Evolutionary conservation across 2,888 invertebrate species (phyloP), one percentile per base, ranked within the genome.

Genomic region (Diachrysia chrysitis): DNA sequence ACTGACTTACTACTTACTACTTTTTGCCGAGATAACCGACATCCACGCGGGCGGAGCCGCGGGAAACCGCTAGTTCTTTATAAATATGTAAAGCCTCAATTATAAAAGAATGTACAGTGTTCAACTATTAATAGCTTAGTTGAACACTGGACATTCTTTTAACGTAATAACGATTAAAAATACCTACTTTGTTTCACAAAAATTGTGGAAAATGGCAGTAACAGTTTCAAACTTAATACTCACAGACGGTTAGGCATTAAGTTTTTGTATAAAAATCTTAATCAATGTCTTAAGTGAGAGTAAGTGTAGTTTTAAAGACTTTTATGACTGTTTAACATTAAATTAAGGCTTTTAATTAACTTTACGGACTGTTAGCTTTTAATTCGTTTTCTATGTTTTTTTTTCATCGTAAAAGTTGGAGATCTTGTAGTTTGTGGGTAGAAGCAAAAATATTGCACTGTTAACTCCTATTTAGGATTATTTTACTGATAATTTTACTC

Each of bases 281-380:
- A 6, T n/a, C 42, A n/a, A 42, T 5, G 6, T 0, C 42, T 16
- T 6, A 16, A n/a, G 16, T 42, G 6, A 42, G n/a, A 42, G n/a
- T n/a, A 42, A 42, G 42, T 42, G 42, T 42, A 42, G 42, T 42
- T 42, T 42, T 42, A 42, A 42, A 42, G 42, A 42, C 42, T 42
- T 42, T 42, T 42, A 42, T 42, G 42, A n/a, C n/a, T n/a, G n/a
- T 5, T 42, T 6, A 42, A 42, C n/a, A 42, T 42, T 42, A 42
- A 42, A 42, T n/a, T 42, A 42, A 42, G 42, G n/a, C n/a, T n/a
- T 42, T 6, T 42, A 1, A 42, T 42, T 42, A 42, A 42, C 42
- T 42, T 42, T 42, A n/a, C 5, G n/a, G 16, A 1, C 16, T 42
- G 2, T 42, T n/a, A n/a, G n/a, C 16, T 42, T n/a, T 42, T 42